Base-by-base conservation (phyloP, 2,797 vertebrate genomes). In the Tauraco hartlaubi region DNA sequence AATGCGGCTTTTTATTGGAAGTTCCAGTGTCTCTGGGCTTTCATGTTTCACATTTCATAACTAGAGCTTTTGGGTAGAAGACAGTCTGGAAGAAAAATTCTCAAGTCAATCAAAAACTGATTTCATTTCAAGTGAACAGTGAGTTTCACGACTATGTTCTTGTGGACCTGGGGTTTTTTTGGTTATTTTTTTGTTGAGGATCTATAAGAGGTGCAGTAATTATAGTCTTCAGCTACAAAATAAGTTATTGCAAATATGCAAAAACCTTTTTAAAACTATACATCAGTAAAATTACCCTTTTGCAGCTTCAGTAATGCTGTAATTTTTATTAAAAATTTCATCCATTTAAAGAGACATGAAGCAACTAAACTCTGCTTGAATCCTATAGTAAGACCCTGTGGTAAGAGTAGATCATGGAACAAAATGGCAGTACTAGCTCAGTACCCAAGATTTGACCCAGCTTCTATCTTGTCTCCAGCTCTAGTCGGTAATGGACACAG, bases 161-260 rank as follows among this genome's bases (percentile, higher is more conserved):
- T 85, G 37, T 54, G 16, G 54, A 31, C 39, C 20, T 20, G 37
- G 2, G 3, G 4, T 39, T 77, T 35, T 41, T 81, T 6, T 35
- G 35, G 0, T 2, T 13, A 15, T 59, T 74, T 75, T 93, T 90
- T 80, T 81, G 46, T 82, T 81, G 82, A 90, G 64, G 15, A 21
- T 73, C 52, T 91, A 68, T 59, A 68, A 75, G 16, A 92, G 59
- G 25, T 8, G 11, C 15, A 63, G 33, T 48, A 84, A 79, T 49
- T 75, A 85, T 15, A 62, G 31, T 77, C 52, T 93, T 94, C 85
- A 64, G 23, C 59, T 91, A 44, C 41, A 90, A 96, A 85, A 72
- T 16, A 74, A 20, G 8, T 77, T 76, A 46, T 52, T 75, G 33
- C 17, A 61, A 72, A 81, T 59, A 54, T 62, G 43, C 7, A 77